phyloP scores from a whole-genome alignment of 2,797 vertebrate species.

The Atherinosoma microstoma region DNA sequence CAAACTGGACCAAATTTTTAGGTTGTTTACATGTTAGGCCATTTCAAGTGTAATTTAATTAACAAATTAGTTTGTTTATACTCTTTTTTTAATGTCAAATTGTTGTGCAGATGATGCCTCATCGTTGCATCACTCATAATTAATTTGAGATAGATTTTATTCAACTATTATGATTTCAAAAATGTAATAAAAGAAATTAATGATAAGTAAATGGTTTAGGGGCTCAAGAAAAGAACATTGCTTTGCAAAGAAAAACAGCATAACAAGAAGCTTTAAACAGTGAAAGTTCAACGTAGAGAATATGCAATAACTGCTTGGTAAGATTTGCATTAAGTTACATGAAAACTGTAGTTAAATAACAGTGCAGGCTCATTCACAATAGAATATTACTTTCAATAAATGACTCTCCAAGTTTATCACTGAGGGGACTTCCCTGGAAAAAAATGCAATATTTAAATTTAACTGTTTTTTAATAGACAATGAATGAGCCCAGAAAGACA shows the following conservation, averaged over 20 bases:
- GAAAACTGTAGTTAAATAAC: background rate
- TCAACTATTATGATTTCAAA: no score
- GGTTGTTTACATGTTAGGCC: background rate
- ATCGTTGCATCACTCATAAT: background rate
- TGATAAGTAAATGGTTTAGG: background rate
- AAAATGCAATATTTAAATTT: no score
- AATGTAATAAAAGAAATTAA: no score
- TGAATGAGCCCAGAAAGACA: no score
- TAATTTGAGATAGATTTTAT: background rate
- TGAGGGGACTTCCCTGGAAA: no score
- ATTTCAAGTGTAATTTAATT: background rate
- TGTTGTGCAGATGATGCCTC: background rate
- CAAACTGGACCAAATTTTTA: background rate
- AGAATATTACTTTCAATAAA: no score
- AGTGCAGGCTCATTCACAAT: no score
- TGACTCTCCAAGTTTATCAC: no score
- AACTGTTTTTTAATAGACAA: no score
- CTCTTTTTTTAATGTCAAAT: background rate
- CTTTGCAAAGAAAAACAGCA: background rate
- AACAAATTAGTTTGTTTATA: background rate
- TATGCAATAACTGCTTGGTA: background rate
- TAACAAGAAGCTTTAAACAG: background rate
- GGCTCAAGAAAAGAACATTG: background rate
- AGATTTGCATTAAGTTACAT: background rate
- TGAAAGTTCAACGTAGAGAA: background rate